Evolutionary conservation across 2,888 invertebrate species (phyloP).

Genomic region (Brachypalpus laphriformis): DNA sequence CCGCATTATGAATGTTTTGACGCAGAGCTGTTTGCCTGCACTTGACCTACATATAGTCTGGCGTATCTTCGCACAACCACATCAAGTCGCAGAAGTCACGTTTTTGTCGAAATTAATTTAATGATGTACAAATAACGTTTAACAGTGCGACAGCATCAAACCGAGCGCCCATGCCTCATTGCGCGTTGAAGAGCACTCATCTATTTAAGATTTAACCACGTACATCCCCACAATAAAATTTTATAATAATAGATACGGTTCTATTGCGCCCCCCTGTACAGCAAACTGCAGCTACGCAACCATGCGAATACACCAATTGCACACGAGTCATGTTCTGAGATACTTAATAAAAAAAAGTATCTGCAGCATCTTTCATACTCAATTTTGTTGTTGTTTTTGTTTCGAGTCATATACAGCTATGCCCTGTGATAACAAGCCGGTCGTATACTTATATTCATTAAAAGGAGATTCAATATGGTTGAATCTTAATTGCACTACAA

Average conservation of each 20-base stretch:
- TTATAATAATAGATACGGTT: constrained; percentile 55
- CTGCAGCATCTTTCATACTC: constrained; percentile 8
- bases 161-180: not conserved
- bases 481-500: constrained; percentile 64
- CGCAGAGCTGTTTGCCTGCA: constrained; percentile 63
- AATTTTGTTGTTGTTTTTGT: constrained; percentile 4
- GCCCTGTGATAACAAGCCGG: constrained; percentile 35
- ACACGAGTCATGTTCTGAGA: constrained; percentile 35
- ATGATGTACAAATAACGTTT: constrained; percentile 50
- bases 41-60: constrained; percentile 65
- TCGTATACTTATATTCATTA: constrained; percentile 13
- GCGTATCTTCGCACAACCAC: constrained; percentile 50
- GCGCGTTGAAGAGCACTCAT: constrained; percentile 23
- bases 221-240: constrained; percentile 33
- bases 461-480: constrained; percentile 54
- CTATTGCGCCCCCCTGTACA: not conserved
- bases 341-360: constrained; percentile 38
- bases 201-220: constrained; percentile 41
- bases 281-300: constrained; percentile 33
- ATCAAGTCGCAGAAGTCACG: constrained; percentile 64
- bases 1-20: constrained; percentile 58
- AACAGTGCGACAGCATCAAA: constrained; percentile 53
- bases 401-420: constrained; percentile 7
- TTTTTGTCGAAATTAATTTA: constrained; percentile 69
- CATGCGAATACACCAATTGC: constrained; percentile 43